phyloP scores from a whole-genome alignment of 2,113 vertebrate genomes.

The Microtus montanus region DNA sequence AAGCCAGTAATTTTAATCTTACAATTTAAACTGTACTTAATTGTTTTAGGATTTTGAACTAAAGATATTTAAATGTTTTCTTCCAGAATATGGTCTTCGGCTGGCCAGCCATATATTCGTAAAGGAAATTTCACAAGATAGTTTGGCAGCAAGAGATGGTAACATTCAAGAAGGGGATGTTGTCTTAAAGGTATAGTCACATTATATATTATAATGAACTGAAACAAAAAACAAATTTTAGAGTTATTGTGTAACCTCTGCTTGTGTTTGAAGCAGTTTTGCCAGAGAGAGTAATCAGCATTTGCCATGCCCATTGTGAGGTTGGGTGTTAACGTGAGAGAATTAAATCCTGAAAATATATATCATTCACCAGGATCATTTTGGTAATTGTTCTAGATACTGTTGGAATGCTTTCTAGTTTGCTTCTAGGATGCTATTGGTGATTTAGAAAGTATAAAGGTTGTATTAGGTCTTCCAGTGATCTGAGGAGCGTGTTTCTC shows the following conservation, averaged over 20 bases:
- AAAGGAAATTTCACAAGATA: conserved; percentile 99
- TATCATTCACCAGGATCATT: background rate
- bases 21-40: background rate
- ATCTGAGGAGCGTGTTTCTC: background rate
- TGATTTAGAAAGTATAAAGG: background rate
- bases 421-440: background rate
- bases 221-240: background rate
- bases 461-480: background rate
- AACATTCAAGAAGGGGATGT: conserved; percentile 99
- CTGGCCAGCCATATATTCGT: conserved; percentile 99
- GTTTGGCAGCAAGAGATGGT: conserved; percentile 97
- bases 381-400: background rate
- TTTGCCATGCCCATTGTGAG: background rate
- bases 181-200: conserved; percentile 93
- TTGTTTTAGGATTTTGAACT: conserved; percentile 24
- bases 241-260: background rate
- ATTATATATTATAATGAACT: background rate
- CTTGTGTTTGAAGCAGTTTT: background rate
- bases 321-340: background rate
- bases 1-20: background rate
- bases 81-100: conserved; percentile 96
- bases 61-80: conserved; percentile 55
- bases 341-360: background rate
- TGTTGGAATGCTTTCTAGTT: background rate
- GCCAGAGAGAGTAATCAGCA: background rate